phyloP scores from a whole-genome alignment of 2,797 vertebrate species.

The Cephalopachus bancanus region DNA sequence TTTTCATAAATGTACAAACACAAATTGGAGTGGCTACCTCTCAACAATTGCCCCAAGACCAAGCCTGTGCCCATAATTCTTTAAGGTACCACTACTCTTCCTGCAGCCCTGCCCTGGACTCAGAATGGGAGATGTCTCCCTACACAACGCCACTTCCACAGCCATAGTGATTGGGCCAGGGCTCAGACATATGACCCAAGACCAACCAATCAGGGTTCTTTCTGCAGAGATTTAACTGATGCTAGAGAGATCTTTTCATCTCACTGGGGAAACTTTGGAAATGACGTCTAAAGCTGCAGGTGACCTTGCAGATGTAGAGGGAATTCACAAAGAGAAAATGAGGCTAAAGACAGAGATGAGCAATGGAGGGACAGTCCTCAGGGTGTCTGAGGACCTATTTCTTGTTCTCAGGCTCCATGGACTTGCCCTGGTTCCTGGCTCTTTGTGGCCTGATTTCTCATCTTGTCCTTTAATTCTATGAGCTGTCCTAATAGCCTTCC shows the following conservation, averaged over 20 bases:
- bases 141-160: neutral
- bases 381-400: neutral
- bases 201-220: slow-evolving; percentile 7
- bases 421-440: neutral
- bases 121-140: neutral
- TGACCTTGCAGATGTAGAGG: neutral
- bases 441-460: slow-evolving; percentile 19
- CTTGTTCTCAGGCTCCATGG: neutral
- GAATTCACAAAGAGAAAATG: neutral
- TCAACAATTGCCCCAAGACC: neutral
- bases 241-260: neutral
- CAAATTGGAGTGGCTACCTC: neutral
- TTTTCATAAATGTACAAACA: neutral
- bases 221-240: neutral
- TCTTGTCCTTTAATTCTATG: slow-evolving; percentile 32
- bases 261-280: neutral
- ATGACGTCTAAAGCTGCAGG: neutral
- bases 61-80: neutral
- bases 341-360: neutral
- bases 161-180: neutral
- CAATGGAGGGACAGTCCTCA: neutral
- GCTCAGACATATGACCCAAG: neutral
- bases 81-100: neutral
- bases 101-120: neutral
- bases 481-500: slow-evolving; percentile 18